phyloP scores from a whole-genome alignment of 2,113 vertebrate genomes.

The Apeltes quadracus region DNA sequence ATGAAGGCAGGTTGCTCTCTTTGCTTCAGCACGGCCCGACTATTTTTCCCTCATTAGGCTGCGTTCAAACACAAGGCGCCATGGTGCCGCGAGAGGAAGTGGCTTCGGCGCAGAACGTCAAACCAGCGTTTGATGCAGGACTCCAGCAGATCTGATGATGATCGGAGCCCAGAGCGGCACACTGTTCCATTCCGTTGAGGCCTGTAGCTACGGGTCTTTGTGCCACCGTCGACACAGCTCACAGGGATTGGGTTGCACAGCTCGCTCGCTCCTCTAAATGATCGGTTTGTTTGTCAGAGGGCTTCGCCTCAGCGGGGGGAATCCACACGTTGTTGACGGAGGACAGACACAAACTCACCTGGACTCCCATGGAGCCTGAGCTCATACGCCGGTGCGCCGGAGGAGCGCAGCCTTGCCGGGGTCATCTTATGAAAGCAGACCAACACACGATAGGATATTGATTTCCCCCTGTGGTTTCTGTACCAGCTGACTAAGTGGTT shows the following conservation, averaged over 20 bases:
- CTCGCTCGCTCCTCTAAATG: constrained; percentile 50
- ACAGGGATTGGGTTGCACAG: constrained; percentile 66
- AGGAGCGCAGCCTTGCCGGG: background rate
- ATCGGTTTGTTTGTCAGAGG: constrained; percentile 63
- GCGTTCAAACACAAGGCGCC: constrained; percentile 61
- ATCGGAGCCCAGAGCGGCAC: constrained; percentile 30
- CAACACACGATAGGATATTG: constrained; percentile 2
- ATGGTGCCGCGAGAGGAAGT: constrained; percentile 73
- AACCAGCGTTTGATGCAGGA: constrained; percentile 68
- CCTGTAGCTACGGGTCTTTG: constrained; percentile 53
- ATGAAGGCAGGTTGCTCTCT: constrained; percentile 62
- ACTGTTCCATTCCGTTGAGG: constrained; percentile 30
- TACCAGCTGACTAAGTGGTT: constrained; percentile 72
- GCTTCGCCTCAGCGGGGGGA: constrained; percentile 36
- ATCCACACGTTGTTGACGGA: constrained; percentile 45
- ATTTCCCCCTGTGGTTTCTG: constrained; percentile 47
- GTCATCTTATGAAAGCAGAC: background rate
- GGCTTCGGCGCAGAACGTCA: constrained; percentile 73
- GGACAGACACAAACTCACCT: constrained; percentile 35
- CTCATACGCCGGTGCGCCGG: constrained; percentile 3
- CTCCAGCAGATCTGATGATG: constrained; percentile 67
- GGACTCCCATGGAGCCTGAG: constrained; percentile 23
- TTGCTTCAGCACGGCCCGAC: constrained; percentile 47
- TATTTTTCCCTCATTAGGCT: constrained; percentile 68
- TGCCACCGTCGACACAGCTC: constrained; percentile 61